Base-by-base conservation (phyloP, 2,888 invertebrate species). In the Oxytorus armatus region DNA sequence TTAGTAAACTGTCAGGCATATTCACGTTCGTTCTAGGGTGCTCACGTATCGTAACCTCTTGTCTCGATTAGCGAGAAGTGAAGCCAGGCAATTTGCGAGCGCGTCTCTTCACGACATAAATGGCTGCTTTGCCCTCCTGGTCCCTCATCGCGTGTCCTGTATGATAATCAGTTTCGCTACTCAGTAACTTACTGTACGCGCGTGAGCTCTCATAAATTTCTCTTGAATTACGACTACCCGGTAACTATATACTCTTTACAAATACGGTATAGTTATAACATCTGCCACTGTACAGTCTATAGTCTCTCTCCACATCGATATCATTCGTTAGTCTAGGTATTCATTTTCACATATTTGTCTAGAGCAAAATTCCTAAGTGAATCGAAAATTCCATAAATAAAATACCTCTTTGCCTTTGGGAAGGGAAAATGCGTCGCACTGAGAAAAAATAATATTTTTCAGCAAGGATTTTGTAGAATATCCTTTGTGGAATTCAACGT, bases 121-220 rank as follows among this genome's bases (percentile, higher is more conserved):
- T 47, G 36, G 53, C 39, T 70, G 57, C 14, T 65, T 70, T 65
- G 23, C 65, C 55, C 70, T 65, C 14, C 36, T 39, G 51, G 16
- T 25, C 70, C 49, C 55, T 77, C 70, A 70, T 77, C 63, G 39
- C 57, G 55, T 77, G 65, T 65, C 55, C 61, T 47, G 53, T 77
- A 77, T 65, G 70, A 77, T 77, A 77, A 70, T 77, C 70, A 55
- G 47, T 29, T 55, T 49, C 47, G 10, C 57, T 25, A 65, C 63
- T 70, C 55, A 36, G 47, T 77, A 57, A 77, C 70, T 70, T 65
- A 77, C 63, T 36, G 39, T 49, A n/a, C n/a, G 57, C 47, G 61
- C 55, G 47, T 65, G 55, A 77, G 25, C 18, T 33, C 63, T 69
- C 23, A 65, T 49, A 47, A 77, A 69, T 70, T 47, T 14, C 36